Base-by-base conservation (phyloP, 2,113 vertebrate species). In the Corythoichthys intestinalis region DNA sequence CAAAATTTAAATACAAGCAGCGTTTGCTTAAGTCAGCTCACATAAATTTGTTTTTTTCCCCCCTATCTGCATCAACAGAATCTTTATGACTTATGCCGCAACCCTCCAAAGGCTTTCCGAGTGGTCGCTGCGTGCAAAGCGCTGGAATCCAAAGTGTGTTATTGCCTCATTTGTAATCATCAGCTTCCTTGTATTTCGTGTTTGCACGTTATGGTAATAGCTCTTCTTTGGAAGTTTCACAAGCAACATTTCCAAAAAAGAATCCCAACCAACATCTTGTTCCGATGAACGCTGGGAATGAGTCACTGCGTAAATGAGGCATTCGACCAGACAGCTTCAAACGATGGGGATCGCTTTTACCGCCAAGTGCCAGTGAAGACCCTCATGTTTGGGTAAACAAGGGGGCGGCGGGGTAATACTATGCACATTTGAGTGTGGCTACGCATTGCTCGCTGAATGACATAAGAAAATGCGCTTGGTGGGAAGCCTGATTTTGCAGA, bases 401-500 rank as follows among this genome's bases (percentile, higher is more conserved):
- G 35, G 9, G n/a, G n/a, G n/a, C n/a, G n/a, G n/a, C n/a, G n/a
- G n/a, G n/a, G n/a, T n/a, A n/a, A n/a, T n/a, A n/a, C n/a, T n/a
- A n/a, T n/a, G 48, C 13, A 52, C 85, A 83, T 89, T 90, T 85
- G 57, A 83, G 79, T 83, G 74, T 72, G 83, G 87, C 81, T 65
- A 65, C 77, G 76, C 57, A 66, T 50, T 8, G 67, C 62, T 69
- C 66, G 39, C 6, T 5, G 72, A 67, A 74, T 75, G 50, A 69
- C 70, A 66, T 50, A 13, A 85, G 82, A 77, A n/a, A n/a, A n/a
- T n/a, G n/a, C n/a, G n/a, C n/a, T n/a, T n/a, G n/a, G n/a, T n/a
- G n/a, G n/a, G n/a, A n/a, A n/a, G n/a, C n/a, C n/a, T n/a, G n/a
- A n/a, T n/a, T n/a, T n/a, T n/a, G n/a, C n/a, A n/a, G n/a, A n/a